Evolutionary conservation across 2,113 vertebrate species (phyloP).

Genomic region (Campylorhamphus procurvoides): DNA sequence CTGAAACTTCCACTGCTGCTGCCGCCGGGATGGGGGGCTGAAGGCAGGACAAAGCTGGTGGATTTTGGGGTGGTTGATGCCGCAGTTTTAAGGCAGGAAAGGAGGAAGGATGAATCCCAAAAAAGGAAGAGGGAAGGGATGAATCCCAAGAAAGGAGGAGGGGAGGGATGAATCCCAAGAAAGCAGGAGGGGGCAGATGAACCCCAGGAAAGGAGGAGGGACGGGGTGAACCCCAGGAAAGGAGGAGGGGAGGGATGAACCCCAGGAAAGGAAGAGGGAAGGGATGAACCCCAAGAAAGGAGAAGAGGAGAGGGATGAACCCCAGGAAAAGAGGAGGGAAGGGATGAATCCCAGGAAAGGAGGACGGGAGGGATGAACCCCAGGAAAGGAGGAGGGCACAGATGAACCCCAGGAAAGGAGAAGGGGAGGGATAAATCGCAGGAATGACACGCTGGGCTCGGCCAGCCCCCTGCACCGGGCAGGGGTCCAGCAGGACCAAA

Average conservation of each 20-base stretch:
- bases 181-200: not conserved
- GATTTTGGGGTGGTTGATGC: not conserved
- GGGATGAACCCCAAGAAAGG: not conserved
- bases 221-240: too few species aligned
- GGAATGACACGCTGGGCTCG: not conserved
- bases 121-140: not conserved
- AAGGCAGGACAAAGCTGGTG: not conserved
- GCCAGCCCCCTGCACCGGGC: not conserved
- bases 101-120: not conserved
- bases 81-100: not conserved
- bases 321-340: not conserved
- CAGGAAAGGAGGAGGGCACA: too few species aligned
- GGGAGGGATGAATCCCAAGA: too few species aligned
- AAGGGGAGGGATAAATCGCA: not conserved
- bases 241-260: too few species aligned
- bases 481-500: not conserved
- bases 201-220: not conserved
- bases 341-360: too few species aligned
- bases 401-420: not conserved
- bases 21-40: too few species aligned
- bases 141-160: not conserved
- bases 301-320: not conserved
- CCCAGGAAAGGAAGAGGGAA: too few species aligned
- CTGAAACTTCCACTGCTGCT: not conserved
- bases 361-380: too few species aligned